A percentile compares a stretch with the other conserved stretches of the same genome.
Conservation (phyloP, 2,113 vertebrate species). For the Microcebus jonahi region DNA sequence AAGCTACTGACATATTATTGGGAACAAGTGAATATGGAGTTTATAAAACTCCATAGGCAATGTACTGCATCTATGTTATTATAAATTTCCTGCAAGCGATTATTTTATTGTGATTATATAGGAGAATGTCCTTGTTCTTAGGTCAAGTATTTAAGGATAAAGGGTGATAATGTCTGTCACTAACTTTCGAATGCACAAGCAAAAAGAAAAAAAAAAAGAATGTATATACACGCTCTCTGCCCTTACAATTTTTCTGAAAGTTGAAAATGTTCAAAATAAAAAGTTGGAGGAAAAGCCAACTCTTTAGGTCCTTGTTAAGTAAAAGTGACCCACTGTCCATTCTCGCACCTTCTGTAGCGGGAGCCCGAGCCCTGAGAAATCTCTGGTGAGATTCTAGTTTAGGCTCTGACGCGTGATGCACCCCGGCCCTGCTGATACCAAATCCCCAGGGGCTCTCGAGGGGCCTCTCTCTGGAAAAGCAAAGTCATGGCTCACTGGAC, state of each 20-base stretch:
- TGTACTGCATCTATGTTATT: neutral
- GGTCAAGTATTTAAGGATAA: neutral
- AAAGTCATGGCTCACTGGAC: neutral
- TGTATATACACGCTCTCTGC: no score
- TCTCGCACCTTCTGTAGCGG: neutral
- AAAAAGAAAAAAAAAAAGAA: no score
- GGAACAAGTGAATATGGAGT: neutral
- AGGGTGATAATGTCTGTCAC: neutral
- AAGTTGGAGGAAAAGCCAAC: neutral
- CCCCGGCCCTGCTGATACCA: neutral
- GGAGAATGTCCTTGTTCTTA: neutral
- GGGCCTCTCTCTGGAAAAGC: neutral
- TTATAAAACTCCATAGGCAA: neutral
- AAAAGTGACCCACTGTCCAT: conserved; percentile 10
- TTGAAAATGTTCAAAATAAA: neutral
- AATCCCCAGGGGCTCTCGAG: neutral
- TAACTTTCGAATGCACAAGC: neutral
- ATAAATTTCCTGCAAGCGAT: neutral
- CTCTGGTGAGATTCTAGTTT: no score
- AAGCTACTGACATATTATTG: neutral
- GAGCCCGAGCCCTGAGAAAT: neutral
- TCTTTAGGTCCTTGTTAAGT: neutral
- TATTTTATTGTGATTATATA: neutral
- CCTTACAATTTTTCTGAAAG: neutral
- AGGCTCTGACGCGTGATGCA: neutral